Conservation (phyloP, 2,797 vertebrate species). For the Mico argentatus region DNA sequence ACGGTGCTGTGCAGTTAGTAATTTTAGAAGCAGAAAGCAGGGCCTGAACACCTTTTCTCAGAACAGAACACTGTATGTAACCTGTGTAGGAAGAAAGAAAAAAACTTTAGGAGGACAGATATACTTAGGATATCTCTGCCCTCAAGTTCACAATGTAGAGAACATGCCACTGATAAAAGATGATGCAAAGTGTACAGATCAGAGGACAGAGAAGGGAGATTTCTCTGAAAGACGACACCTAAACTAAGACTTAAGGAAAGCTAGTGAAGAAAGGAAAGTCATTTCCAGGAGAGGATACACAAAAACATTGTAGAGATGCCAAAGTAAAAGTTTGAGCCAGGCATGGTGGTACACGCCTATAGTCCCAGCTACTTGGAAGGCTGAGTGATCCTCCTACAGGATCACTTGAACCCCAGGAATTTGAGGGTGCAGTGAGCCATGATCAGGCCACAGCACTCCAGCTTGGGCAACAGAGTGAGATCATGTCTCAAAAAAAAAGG, state of each 20-base stretch:
- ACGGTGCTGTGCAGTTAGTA: neutral
- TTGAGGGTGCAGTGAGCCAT: no score
- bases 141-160: neutral
- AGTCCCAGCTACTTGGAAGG: no score
- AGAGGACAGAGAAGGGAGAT: neutral
- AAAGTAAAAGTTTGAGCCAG: neutral
- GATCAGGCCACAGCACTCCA: no score
- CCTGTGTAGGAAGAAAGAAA: neutral
- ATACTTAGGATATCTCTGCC: neutral
- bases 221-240: neutral
- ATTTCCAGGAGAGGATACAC: neutral
- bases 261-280: neutral
- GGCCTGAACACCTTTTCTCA: neutral
- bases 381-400: no score
- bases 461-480: no score
- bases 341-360: no score
- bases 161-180: neutral
- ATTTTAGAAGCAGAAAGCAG: constrained; percentile 1
- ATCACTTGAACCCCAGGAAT: no score
- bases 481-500: neutral
- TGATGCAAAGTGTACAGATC: neutral
- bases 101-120: neutral
- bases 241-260: neutral
- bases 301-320: neutral
- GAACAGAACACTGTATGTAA: neutral